These are phyloP conservation scores for Mastomys coucha DNA, from an alignment of 2,113 vertebrate genomes.

Conservation along the genomic window DNA sequence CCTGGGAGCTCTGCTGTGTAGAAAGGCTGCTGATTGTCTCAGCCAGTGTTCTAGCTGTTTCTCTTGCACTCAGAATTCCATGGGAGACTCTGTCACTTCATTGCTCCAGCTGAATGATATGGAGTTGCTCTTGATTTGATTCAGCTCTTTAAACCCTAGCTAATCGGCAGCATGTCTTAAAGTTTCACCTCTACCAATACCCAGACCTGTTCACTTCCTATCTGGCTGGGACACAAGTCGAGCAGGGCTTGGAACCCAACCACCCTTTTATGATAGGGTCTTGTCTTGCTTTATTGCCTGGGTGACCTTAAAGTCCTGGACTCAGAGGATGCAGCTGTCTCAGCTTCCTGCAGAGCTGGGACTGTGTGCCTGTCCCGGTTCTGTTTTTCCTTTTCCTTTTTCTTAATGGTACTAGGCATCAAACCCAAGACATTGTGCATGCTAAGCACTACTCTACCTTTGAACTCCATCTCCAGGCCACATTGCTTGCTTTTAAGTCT, in stretches of 20 bases:
- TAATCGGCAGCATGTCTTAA: not conserved
- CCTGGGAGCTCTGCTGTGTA: not conserved
- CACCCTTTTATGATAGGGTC: not conserved
- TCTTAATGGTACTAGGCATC: not conserved
- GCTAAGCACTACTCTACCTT: not conserved
- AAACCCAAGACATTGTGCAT: not conserved
- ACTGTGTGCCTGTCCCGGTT: no score
- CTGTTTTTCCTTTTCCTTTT: not conserved
- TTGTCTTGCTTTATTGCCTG: not conserved
- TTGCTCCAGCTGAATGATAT: not conserved
- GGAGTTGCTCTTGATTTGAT: not conserved
- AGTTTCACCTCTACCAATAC: not conserved
- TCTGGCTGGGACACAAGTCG: fast-evolving
- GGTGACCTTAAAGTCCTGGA: not conserved
- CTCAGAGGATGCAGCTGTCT: no score
- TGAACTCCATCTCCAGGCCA: not conserved
- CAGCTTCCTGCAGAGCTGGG: not conserved
- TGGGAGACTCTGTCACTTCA: not conserved
- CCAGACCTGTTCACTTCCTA: not conserved
- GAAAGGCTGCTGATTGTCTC: not conserved
- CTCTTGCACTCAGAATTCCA: not conserved
- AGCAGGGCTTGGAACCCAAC: not conserved
- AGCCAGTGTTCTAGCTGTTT: not conserved
- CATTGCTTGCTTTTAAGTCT: not conserved
- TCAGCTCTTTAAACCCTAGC: not conserved